A percentile compares a stretch with the other conserved stretches of the same genome.
These are phyloP conservation scores for Darwinula stevensoni DNA, from an alignment of 2,888 invertebrate genomes.

Conservation along the genomic window DNA sequence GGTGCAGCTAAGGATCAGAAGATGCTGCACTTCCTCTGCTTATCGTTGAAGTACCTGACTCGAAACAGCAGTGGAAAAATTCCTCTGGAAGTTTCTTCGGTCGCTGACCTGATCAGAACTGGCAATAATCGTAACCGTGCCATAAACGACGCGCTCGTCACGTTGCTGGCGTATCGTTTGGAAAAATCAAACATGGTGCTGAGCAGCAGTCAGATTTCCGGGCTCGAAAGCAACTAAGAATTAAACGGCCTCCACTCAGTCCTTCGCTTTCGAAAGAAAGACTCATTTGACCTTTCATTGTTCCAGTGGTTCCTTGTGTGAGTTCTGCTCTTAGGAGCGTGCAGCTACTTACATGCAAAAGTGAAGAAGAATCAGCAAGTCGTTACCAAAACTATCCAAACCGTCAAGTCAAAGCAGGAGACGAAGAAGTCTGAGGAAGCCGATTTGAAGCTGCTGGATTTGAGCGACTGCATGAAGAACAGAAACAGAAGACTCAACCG, in stretches of 20 bases:
- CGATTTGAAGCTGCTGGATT: background rate
- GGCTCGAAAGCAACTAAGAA: too few species aligned
- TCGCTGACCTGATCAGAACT: slow-evolving; percentile 1
- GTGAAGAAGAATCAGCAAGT: slow-evolving; percentile 2
- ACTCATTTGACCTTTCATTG: too few species aligned
- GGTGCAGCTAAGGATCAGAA: background rate
- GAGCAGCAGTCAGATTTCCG: background rate
- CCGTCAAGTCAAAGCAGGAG: slow-evolving; percentile 1
- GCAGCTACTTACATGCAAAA: too few species aligned
- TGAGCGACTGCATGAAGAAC: slow-evolving; percentile 2
- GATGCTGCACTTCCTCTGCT: background rate
- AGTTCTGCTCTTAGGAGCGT: too few species aligned
- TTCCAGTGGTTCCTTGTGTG: too few species aligned
- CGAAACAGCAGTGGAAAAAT: too few species aligned
- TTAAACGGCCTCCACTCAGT: too few species aligned
- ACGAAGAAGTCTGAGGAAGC: slow-evolving; percentile 1
- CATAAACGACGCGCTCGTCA: slow-evolving; percentile 1
- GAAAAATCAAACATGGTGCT: background rate
- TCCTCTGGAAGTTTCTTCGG: background rate
- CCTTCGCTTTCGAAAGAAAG: too few species aligned
- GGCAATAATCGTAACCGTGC: background rate
- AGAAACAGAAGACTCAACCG: slow-evolving; percentile 1
- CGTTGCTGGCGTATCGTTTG: background rate
- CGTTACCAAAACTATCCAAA: slow-evolving; percentile 1
- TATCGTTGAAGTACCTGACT: background rate